Base-by-base conservation (phyloP, 2,113 vertebrate genomes). In the Acinonyx jubatus region DNA sequence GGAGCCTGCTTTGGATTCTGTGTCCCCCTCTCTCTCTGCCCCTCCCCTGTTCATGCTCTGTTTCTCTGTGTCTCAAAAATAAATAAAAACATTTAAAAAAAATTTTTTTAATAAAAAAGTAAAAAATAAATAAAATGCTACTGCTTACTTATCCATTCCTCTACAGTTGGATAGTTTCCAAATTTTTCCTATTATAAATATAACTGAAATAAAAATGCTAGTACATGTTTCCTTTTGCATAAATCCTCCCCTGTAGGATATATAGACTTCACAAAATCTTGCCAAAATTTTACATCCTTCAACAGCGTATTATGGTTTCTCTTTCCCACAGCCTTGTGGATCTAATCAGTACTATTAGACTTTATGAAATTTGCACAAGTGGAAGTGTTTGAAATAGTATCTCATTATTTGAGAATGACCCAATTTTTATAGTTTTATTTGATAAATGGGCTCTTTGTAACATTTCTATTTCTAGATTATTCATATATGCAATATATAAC, bases 181-280 rank as follows among this genome's bases (percentile, higher is more conserved):
- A 79, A 71, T n/a, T 61, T 63, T 92, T 71, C 89, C 66, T 25
- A 36, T 65, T 80, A 92, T 8, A 55, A 92, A 66, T 65, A 31
- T 63, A 73, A 71, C n/a, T 50, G 31, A 92, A 88, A 93, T 89
- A 48, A 89, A 96, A 96, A 93, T 66, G 55, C 41, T 11, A 76
- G 16, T 45, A 52, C 13, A 31, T 31, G 9, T 41, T 48, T 83
- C 52, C 84, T 66, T 52, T 57, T 76, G 57, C 13, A 10, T 74
- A 76, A 55, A 71, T 57, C 41, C 50, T 92, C 55, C 15, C 41
- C 65, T 48, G 7, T 14, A 36, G 12, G 19, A 27, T 52, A 27
- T 29, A 73, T 38, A 41, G 52, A 81, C 19, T 52, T 83, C n/a
- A 63, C 23, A 94, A 92, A 71, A 89, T 82, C 25, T 63, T 61